A percentile compares a stretch with the other conserved stretches of the same genome.
Conservation (phyloP, 2,797 vertebrate genomes). For the Crocodylus rhombifer region DNA sequence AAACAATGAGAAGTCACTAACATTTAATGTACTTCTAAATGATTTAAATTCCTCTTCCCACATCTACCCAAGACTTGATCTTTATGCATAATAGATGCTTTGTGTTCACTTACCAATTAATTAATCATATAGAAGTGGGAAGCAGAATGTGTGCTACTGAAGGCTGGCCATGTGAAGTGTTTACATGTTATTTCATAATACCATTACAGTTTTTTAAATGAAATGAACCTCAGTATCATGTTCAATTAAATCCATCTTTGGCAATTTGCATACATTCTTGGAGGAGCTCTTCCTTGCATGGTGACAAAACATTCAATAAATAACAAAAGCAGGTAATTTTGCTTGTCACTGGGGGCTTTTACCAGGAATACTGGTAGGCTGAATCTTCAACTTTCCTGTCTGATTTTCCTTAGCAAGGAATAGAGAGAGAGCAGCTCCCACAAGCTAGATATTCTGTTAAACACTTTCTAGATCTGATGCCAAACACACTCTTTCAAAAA, state of each 20-base stretch:
- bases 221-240: background rate
- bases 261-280: background rate
- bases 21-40: background rate
- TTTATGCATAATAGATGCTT: conserved; percentile 36
- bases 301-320: no score
- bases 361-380: fast-evolving
- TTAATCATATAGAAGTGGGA: background rate
- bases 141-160: background rate
- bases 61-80: conserved; percentile 11
- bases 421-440: background rate
- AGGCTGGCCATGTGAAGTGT: background rate
- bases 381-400: background rate
- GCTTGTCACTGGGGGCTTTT: fast-evolving
- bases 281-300: background rate
- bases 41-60: conserved; percentile 22
- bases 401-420: background rate
- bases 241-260: background rate
- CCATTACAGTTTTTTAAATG: background rate
- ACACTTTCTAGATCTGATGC: conserved; percentile 3
- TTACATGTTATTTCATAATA: background rate
- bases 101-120: conserved; percentile 31
- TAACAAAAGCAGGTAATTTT: fast-evolving
- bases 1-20: conserved; percentile 7
- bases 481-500: background rate
- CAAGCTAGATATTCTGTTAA: background rate